Evolutionary conservation across 2,797 vertebrate species (phyloP), one percentile per base, ranked within the genome.

Genomic region (Chiroxiphia lanceolata): DNA sequence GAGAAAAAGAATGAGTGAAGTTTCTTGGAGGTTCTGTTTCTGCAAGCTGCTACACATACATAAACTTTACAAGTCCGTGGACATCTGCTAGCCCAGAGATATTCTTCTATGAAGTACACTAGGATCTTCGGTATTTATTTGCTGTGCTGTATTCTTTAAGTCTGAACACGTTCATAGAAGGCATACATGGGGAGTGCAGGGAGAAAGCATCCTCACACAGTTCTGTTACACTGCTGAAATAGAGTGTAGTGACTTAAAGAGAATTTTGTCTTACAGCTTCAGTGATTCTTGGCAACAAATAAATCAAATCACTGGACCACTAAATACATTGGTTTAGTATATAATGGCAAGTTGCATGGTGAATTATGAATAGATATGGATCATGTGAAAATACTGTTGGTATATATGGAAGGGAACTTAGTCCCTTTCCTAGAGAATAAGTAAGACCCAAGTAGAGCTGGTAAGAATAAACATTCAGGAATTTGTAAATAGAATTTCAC

Each of bases 211-310:
- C 31, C n/a, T 83, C 53, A 40, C 42, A 56, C 4, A 57, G 11
- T 68, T 91, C 69, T 65, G 45, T 86, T 85, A 26, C 17, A 29
- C 45, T 72, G 20, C 50, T 88, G 72, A 86, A 95, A 69, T 38
- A 75, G 44, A 83, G 26, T 31, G 10, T 57, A 72, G 48, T 78
- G 50, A 59, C 72, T 87, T 81, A 26, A 65, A 79, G 56, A 79
- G 51, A 89, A 90, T 93, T 94, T 92, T 90, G 31, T 91, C 44
- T 91, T 81, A 50, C 12, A 48, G 63, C 76, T 94, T 90, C 87
- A 76, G 22, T 84, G 87, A 65, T 71, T 93, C 63, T 88, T 82
- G 54, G 74, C 67, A 88, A 94, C 76, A 90, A 91, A 94, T 91
- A 86, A 92, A 89, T 94, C 71, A 89, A 92, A 77, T 40, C 69